Conservation (phyloP, 1,140 invertebrate species). For the Melipona quadrifasciata region DNA sequence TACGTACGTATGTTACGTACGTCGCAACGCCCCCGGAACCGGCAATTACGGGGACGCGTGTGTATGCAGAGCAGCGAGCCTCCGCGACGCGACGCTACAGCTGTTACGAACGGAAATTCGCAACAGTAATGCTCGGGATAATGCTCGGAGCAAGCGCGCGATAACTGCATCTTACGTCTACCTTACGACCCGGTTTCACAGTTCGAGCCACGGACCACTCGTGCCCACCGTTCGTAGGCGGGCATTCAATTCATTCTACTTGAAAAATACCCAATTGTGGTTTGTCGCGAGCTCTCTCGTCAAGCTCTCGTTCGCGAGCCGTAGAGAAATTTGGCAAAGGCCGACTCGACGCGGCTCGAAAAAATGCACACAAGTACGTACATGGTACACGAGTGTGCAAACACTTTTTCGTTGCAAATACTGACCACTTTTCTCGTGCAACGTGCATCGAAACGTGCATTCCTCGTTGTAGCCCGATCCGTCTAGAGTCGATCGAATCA, state of each 20-base stretch:
- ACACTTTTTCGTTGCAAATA: no score
- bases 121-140: conserved; percentile 60
- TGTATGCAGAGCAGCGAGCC: conserved; percentile 34
- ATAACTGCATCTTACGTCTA: conserved; percentile 66
- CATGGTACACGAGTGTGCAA: no score
- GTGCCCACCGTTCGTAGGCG: conserved; percentile 57
- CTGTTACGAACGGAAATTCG: conserved; percentile 65
- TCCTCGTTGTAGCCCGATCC: background rate
- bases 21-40: conserved; percentile 63
- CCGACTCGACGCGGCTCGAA: background rate
- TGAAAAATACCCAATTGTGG: conserved; percentile 25
- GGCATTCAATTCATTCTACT: conserved; percentile 56
- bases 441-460: background rate
- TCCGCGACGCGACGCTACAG: conserved; percentile 55
- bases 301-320: background rate
- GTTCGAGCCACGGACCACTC: conserved; percentile 46
- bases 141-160: conserved; percentile 49
- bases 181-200: conserved; percentile 61
- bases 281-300: background rate
- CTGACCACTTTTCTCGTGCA: no score
- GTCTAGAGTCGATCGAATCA: background rate
- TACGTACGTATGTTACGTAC: background rate
- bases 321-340: background rate
- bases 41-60: conserved; percentile 61
- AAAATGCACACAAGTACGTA: no score